Percentiles rank a stretch among this genome's conserved stretches.
These are phyloP conservation scores for Phoenicopterus ruber DNA, from an alignment of 2,113 vertebrate species.

Conservation along the genomic window DNA sequence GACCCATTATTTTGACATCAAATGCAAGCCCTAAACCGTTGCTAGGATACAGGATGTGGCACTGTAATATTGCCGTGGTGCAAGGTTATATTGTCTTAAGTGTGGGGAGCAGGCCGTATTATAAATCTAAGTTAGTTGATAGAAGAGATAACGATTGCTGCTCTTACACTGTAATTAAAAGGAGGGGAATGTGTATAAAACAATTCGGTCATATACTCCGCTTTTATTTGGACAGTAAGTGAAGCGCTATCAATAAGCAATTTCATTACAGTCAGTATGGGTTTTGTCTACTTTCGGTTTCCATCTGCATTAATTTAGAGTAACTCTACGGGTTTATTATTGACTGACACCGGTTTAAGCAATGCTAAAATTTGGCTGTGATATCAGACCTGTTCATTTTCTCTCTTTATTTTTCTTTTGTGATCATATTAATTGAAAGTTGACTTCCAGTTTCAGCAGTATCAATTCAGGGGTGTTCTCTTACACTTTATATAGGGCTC, in stretches of 20 bases:
- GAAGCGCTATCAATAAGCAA: slow-evolving; percentile 39
- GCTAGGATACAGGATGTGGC: slow-evolving; percentile 61
- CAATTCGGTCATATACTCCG: neutral
- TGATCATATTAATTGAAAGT: neutral
- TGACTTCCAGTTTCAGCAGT: neutral
- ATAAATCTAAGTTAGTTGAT: slow-evolving; percentile 38
- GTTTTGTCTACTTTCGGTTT: slow-evolving; percentile 37
- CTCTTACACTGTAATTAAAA: slow-evolving; percentile 53
- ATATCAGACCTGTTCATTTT: neutral
- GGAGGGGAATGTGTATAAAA: neutral
- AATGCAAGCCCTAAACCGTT: slow-evolving; percentile 51
- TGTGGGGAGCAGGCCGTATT: neutral
- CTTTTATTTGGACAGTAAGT: slow-evolving; percentile 38
- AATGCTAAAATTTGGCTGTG: neutral
- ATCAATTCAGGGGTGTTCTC: neutral
- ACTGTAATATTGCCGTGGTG: slow-evolving; percentile 5
- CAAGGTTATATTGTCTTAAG: slow-evolving; percentile 53
- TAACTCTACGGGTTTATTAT: neutral
- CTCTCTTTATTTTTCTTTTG: neutral
- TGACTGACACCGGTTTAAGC: neutral
- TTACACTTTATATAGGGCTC: neutral
- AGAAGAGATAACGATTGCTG: slow-evolving; percentile 21
- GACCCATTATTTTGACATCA: slow-evolving; percentile 59
- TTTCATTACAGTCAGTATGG: slow-evolving; percentile 28
- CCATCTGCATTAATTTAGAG: slow-evolving; percentile 4